phyloP scores from a whole-genome alignment of 2,113 vertebrate species.

The Eclectus roratus region DNA sequence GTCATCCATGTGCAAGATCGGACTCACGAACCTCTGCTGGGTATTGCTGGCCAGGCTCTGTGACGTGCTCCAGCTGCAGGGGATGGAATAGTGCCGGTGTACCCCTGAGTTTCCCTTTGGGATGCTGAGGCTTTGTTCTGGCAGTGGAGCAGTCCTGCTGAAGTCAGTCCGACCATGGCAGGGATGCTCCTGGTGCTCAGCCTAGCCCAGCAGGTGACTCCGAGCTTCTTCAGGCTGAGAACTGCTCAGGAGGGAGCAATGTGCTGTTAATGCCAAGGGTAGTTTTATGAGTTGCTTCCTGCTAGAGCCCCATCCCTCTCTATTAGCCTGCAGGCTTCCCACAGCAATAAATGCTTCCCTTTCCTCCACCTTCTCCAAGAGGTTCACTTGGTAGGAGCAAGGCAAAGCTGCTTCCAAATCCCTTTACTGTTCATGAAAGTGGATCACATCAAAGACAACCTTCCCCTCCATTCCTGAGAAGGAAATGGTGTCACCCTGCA shows the following conservation, averaged over 20 bases:
- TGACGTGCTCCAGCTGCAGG: background rate
- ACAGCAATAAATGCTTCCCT: background rate
- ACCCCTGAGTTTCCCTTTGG: background rate
- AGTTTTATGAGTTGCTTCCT: background rate
- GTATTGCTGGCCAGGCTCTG: background rate
- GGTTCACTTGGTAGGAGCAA: background rate
- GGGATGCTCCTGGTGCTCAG: fast-evolving
- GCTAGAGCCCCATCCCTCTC: background rate
- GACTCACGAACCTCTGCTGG: background rate
- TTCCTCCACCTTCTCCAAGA: background rate
- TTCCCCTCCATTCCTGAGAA: background rate
- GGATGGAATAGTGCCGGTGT: fast-evolving
- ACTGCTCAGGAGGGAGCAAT: background rate
- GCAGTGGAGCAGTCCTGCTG: background rate
- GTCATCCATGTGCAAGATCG: background rate
- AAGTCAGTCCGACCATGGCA: background rate
- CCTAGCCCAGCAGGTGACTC: background rate
- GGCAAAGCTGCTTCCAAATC: background rate
- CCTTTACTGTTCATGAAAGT: background rate
- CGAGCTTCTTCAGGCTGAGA: background rate
- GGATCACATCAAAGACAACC: background rate
- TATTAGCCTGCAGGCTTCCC: background rate
- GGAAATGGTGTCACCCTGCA: background rate
- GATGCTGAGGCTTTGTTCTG: background rate
- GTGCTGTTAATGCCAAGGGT: background rate